Percentiles rank a stretch among this genome's conserved stretches.
Conservation (phyloP, 2,888 invertebrate genomes). For the Amphiduros pacificus region DNA sequence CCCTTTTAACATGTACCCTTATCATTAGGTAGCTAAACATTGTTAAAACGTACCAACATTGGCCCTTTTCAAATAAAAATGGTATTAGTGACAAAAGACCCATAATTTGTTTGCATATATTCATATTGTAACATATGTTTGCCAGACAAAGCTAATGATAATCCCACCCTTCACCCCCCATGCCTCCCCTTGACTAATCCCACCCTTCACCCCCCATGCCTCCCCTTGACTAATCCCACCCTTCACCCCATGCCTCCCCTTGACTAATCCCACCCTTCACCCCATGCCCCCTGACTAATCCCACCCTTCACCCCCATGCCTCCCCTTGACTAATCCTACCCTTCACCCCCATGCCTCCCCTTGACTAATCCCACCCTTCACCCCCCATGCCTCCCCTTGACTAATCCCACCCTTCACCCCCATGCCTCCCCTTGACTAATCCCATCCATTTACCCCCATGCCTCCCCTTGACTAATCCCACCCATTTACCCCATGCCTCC, state of each 20-base stretch:
- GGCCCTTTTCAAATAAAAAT: no score
- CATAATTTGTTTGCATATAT: no score
- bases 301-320: not conserved
- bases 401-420: not conserved
- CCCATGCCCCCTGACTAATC: not conserved
- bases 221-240: not conserved
- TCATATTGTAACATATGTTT: no score
- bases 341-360: not conserved
- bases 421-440: not conserved
- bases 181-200: not conserved
- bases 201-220: not conserved
- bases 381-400: not conserved
- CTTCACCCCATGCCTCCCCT: not conserved
- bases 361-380: not conserved
- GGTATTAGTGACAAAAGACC: no score
- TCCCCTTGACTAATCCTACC: not conserved
- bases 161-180: no score
- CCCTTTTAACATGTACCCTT: no score
- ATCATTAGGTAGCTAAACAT: no score
- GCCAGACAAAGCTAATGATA: no score
- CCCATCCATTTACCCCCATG: not conserved
- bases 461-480: not conserved
- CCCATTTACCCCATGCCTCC: not conserved
- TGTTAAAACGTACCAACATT: no score
- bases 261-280: not conserved